Evolutionary conservation across 2,888 invertebrate species (phyloP), one percentile per base, ranked within the genome.

Genomic region (Lysandra coridon): DNA sequence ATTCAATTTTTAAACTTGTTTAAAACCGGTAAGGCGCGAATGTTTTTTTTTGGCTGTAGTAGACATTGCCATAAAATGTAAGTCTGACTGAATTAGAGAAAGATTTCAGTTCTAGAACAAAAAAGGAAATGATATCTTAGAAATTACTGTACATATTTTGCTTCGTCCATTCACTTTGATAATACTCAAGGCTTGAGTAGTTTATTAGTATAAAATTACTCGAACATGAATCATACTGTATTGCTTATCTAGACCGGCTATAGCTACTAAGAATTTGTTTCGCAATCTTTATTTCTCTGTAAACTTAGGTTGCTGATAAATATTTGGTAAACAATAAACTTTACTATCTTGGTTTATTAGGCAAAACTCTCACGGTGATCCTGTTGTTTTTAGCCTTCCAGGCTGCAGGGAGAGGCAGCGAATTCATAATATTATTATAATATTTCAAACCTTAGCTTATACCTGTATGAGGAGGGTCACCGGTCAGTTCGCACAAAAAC

Each of bases 251-350:
- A 57, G 57, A 57, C 57, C 17, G 57, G 57, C 33, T 69, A 33
- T 69, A 17, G 14, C 69, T 69, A 69, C 69, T 69, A 37, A 69
- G 69, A 69, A 69, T 69, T 69, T 69, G 69, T 69, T 69, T 69
- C 69, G 14, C 69, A 69, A 69, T 69, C 69, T 69, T 69, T 69
- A 37, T 33, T 69, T 69, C 33, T 69, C 33, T 33, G 69, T 69
- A 69, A 69, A 69, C 69, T 69, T 17, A 33, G 14, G 33, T 69
- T 69, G 17, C 33, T 69, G 33, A 69, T 69, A 69, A 30, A 69
- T 33, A 17, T 69, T 69, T 69, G 14, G 69, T 69, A 33, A 33
- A 69, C 33, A 69, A 69, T 69, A 69, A 69, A 69, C 69, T 69
- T 69, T 37, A 4, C 4, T 69, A 12, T 69, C 30, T 30, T 69